Base-by-base conservation (phyloP, 2,113 vertebrate genomes). In the Trichomycterus rosablanca region DNA sequence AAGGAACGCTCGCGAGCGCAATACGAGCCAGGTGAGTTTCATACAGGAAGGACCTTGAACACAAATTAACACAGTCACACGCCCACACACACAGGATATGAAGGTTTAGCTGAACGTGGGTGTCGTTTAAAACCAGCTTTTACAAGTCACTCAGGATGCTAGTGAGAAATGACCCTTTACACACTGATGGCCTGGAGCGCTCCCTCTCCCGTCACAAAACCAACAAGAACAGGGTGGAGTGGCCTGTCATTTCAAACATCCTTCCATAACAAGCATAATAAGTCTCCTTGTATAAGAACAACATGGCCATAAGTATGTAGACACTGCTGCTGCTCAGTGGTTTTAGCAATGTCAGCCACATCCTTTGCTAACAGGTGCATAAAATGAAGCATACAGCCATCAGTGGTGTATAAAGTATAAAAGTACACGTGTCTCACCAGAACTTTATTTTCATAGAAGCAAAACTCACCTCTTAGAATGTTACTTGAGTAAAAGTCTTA, bases 1-100 rank as follows among this genome's bases (percentile, higher is more conserved):
- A 35, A 61, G 56, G 68, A 66, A 71, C 50, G 19, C 54, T 49
- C 37, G 23, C 24, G 49, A 44, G 44, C 43, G 62, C 23, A 49
- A 66, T 54, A 52, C 48, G 42, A 57, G 52, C 18, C 69, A 62
- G 63, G 51, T 57, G 37, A 71, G 58, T 71, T 70, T 55, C 51
- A 51, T 66, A 57, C 44, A 54, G 51, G 58, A 66, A 70, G 49
- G 55, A 48, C 48, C 49, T 59, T 50, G 28, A 66, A 59, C 63
- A 56, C 50, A 42, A 40, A 43, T 26, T 40, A 52, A 35, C 57
- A 52, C 32, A 56, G 43, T 58, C 57, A 67, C 52, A 35, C 20
- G 15, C 57, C 45, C 46, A 32, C 46, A 54, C 26, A 50, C 42
- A 72, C 57, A 57, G 61, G 48, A 57, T 49, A 59, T 62, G 58